Base-by-base conservation (phyloP, 2,113 vertebrate genomes). In the Seriola dumerili region DNA sequence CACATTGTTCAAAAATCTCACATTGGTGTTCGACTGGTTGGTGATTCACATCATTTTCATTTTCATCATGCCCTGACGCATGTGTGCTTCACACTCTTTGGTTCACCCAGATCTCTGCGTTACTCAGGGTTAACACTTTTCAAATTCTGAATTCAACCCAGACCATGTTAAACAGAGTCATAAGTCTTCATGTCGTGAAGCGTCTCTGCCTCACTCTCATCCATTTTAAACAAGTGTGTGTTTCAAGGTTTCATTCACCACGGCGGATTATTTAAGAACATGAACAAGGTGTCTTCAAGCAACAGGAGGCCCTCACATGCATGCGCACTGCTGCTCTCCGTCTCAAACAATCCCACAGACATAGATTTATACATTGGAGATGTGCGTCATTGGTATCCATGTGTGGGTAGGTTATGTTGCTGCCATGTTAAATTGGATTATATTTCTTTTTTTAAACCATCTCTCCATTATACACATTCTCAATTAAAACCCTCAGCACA, bases 401-500 rank as follows among this genome's bases (percentile, higher is more conserved):
- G 87, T 84, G 86, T 90, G 89, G 84, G 87, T 58, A 76, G 74
- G 61, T 80, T 77, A 76, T 81, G 78, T 40, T 80, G 68, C 72
- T 79, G 66, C 78, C 63, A 62, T 71, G 73, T 72, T 76, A 61
- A 91, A 91, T 85, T 61, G 74, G 83, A 90, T 90, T 83, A 89
- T 65, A 61, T 69, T 69, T 46, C 78, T 81, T 81, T 79, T 81
- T 87, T 73, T 23, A 67, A 72, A 69, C 11, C 67, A 50, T 58
- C 29, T 6, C 66, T 70, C 48, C 66, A 36, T 52, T 57, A 17
- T 76, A 21, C 34, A 48, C 62, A 23, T 34, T 68, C 21, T 44
- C 57, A 85, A 67, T 81, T 86, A 80, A 85, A 21, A 74, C 23
- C 21, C 44, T 52, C 4, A 2, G 59, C 76, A 76, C 59, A 50